Conservation (phyloP, 2,888 invertebrate genomes). For the Coenonympha arcania region DNA sequence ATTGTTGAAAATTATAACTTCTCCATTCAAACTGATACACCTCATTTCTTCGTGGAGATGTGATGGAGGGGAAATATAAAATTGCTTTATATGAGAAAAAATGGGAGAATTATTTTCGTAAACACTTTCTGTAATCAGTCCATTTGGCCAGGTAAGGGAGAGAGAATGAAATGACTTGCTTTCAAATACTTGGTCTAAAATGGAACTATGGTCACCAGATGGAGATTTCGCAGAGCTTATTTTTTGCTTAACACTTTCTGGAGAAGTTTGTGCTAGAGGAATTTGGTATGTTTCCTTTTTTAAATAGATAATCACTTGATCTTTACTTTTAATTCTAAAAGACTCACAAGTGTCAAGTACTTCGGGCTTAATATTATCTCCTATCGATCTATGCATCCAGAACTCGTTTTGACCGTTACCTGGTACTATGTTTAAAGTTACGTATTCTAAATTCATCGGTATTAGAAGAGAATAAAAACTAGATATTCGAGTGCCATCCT, state of each 20-base stretch:
- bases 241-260: constrained; percentile 27
- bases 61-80: constrained; percentile 32
- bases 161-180: constrained; percentile 46
- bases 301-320: constrained; percentile 52
- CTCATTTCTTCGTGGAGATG: constrained; percentile 52
- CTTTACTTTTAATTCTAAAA: constrained; percentile 53
- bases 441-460: constrained; percentile 55
- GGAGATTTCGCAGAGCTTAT: constrained; percentile 28
- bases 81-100: constrained; percentile 61
- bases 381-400: constrained; percentile 56
- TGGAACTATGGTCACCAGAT: constrained; percentile 25
- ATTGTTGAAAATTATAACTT: constrained; percentile 55
- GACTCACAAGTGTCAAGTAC: constrained; percentile 47
- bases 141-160: constrained; percentile 62
- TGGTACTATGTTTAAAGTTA: constrained; percentile 47
- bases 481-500: constrained; percentile 53
- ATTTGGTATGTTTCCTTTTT: constrained; percentile 46
- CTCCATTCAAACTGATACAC: constrained; percentile 58
- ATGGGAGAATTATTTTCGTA: constrained; percentile 45
- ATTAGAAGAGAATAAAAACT: constrained; percentile 52
- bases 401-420: constrained; percentile 54
- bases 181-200: constrained; percentile 32
- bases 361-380: constrained; percentile 37
- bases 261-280: constrained; percentile 25
- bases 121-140: constrained; percentile 57